Percentiles rank a stretch among this genome's conserved stretches.
Conservation (phyloP, 2,888 invertebrate species). For the Lithosia quadra region DNA sequence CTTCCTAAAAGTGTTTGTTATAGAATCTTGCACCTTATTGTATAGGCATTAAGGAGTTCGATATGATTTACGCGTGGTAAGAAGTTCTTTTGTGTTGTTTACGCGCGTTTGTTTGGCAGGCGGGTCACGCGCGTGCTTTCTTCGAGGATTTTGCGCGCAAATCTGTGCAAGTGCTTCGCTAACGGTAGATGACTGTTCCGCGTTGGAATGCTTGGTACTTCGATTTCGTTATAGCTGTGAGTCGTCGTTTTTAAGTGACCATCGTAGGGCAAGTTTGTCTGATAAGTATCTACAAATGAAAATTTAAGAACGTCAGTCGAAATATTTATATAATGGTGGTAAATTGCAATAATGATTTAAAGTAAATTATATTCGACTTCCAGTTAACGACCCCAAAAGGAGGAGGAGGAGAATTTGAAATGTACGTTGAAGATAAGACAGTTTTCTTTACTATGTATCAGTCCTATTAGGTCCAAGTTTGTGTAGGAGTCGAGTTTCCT, state of each 20-base stretch:
- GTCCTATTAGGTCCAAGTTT: no score
- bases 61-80: constrained; percentile 29
- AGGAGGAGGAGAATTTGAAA: no score
- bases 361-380: no score
- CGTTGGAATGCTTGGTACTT: constrained; percentile 71
- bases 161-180: constrained; percentile 74
- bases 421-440: no score
- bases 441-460: no score
- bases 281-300: not conserved
- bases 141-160: constrained; percentile 84
- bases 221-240: constrained; percentile 52
- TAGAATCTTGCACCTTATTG: constrained; percentile 65
- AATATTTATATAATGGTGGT: no score
- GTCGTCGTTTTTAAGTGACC: constrained; percentile 37
- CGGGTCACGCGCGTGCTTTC: constrained; percentile 83
- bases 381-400: no score
- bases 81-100: constrained; percentile 44
- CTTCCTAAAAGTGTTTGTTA: constrained; percentile 56
- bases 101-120: constrained; percentile 72
- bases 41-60: constrained; percentile 47
- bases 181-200: constrained; percentile 81
- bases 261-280: constrained; percentile 17
- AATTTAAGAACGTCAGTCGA: no score
- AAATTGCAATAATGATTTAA: not conserved
- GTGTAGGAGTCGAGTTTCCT: no score